A percentile compares a stretch with the other conserved stretches of the same genome.
Conservation (phyloP, 2,113 vertebrate species). For the Dasypus novemcinctus region DNA sequence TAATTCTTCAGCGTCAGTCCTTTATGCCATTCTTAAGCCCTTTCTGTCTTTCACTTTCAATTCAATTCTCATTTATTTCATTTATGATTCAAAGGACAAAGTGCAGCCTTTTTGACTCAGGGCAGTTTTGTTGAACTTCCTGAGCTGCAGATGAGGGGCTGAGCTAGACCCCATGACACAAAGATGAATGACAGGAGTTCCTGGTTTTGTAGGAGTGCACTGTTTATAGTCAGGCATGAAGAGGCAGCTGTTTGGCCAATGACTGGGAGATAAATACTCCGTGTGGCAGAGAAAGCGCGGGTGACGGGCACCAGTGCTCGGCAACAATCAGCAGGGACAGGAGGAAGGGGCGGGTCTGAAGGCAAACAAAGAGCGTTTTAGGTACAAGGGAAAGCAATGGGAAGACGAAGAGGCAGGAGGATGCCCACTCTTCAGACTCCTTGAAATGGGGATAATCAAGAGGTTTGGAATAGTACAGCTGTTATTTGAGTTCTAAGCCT, state of each 20-base stretch:
- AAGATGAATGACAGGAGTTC: neutral
- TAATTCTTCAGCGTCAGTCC: neutral
- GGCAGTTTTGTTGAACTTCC: neutral
- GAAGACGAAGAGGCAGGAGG: neutral
- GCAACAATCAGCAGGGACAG: neutral
- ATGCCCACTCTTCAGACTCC: neutral
- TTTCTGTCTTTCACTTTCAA: constrained; percentile 7
- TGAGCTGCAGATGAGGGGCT: neutral
- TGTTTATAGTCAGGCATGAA: neutral
- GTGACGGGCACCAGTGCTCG: neutral
- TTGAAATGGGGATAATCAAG: neutral
- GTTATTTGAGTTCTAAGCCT: constrained; percentile 17
- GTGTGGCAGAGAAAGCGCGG: neutral
- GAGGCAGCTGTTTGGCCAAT: neutral
- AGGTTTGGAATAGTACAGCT: neutral
- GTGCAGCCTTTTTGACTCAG: neutral
- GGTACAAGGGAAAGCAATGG: neutral
- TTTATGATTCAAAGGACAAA: neutral
- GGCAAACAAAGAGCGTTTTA: neutral
- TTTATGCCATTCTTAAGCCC: neutral
- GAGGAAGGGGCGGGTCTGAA: neutral
- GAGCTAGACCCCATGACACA: neutral
- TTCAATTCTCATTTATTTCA: constrained; percentile 16
- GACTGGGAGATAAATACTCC: neutral
- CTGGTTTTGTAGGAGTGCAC: neutral